Evolutionary conservation across 92 coral and sea anemone species (phyloP), one percentile per base, ranked within the genome.

Genomic region (Porites rus): DNA sequence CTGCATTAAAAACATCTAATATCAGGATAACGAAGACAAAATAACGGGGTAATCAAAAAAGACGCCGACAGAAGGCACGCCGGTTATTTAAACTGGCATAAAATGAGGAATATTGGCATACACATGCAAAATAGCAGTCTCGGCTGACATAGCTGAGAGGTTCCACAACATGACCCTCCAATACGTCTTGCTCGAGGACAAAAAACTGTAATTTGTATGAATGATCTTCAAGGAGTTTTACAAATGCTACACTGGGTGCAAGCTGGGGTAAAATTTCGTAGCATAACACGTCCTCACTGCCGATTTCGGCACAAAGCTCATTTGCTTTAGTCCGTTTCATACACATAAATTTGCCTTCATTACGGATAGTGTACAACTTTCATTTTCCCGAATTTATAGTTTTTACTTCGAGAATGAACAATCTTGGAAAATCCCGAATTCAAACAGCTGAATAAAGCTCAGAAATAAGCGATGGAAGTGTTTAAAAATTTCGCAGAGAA

Each of bases 271-370:
- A 82, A 67, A 78, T 43, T 43, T 58, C 7, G 8, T 38, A 1
- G 64, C 51, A 24, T 31, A 69, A 72, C 86, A 72, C 80, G 2
- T 38, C 69, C 71, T 38, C 86, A 54, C 46, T 75, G 53, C 59
- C 68, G 69, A 21, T 31, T 16, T 69, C 77, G 69, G 77, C 79
- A 71, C 22, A 74, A 31, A 72, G 71, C 87, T 24, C 80, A 74
- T 73, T 73, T 61, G 64, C 60, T 51, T 73, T 74, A 61, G 61
- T 73, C 80, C 80, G 65, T 22, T 69, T 69, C 75, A 67, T 78
- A 80, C 65, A 67, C 85, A 80, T 80, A 80, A 80, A 59, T 83
- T 73, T 83, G 80, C 80, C 73, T 73, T 50, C 76, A 83, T 83
- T 83, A 74, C 46, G 61, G 74, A 31, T 58, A 20, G 87, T 75